Conservation (phyloP, 2,113 vertebrate species). For the Melanostigma gelatinosum region DNA sequence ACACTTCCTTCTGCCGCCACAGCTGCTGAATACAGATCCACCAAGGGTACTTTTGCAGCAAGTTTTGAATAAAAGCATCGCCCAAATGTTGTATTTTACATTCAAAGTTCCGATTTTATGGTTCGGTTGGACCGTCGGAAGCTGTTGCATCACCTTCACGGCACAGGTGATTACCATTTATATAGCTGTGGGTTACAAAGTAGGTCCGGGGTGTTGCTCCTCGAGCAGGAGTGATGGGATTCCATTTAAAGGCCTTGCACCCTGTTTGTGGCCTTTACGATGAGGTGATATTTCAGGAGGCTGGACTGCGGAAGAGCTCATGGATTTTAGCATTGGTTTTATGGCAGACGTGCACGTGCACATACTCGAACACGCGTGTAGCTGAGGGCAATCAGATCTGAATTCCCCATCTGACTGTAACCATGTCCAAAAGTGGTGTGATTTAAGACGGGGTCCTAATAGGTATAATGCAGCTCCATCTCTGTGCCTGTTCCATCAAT, state of each 20-base stretch:
- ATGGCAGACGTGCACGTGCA: constrained; percentile 37
- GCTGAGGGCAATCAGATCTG: constrained; percentile 46
- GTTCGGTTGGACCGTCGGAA: background rate
- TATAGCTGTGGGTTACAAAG: constrained; percentile 55
- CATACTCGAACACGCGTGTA: background rate
- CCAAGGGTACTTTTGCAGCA: background rate
- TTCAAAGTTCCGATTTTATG: background rate
- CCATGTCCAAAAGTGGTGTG: constrained; percentile 27
- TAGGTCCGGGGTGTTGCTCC: constrained; percentile 20
- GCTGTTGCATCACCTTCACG: constrained; percentile 4
- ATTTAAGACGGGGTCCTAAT: constrained; percentile 59
- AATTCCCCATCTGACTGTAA: constrained; percentile 51
- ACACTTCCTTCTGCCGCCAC: background rate
- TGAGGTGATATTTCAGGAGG: constrained; percentile 58
- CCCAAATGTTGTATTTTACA: constrained; percentile 1
- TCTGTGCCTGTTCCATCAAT: constrained; percentile 33
- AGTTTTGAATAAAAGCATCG: background rate
- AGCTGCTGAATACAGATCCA: background rate
- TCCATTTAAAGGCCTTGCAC: constrained; percentile 55
- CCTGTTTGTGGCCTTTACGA: constrained; percentile 63
- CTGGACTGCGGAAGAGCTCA: constrained; percentile 8
- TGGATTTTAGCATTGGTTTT: constrained; percentile 49
- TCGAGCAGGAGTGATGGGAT: constrained; percentile 54
- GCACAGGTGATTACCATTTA: constrained; percentile 67
- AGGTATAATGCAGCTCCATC: constrained; percentile 34